Base-by-base conservation (phyloP, 2,113 vertebrate genomes). In the Phylloscopus whistleri region DNA sequence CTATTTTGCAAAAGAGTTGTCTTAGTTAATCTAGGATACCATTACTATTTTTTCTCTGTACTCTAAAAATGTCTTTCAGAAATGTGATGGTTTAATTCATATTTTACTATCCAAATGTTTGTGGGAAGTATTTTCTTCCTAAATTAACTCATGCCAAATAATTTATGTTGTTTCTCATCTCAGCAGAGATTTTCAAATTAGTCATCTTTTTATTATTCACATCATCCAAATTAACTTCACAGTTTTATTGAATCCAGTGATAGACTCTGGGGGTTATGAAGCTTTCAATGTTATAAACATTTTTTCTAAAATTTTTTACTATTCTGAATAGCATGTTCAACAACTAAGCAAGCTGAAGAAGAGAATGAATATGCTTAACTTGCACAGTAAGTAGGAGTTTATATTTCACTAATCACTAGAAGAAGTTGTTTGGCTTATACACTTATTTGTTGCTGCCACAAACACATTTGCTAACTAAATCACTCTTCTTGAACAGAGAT, bases 181-280 rank as follows among this genome's bases (percentile, higher is more conserved):
- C 27, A 1, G 43, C 41, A 87, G 70, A 95, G 81, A 87, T 53
- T 93, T 94, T 82, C 84, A 87, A 77, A 84, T 95, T 85, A 91
- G 21, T 85, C 15, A 66, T 95, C 75, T 86, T 95, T 94, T 95
- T 89, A 90, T 87, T 94, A 83, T 87, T 89, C 44, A 90, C 64
- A 83, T 84, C 8, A 88, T 86, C 72, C n/a, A 90, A 93, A 94
- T 92, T 89, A 90, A 74, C 31, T 89, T 85, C 67, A 63, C 60
- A 39, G 49, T 70, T 83, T 85, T 94, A 85, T 56, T 95, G 86
- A 93, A 91, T 79, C 11, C 35, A 84, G 7, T 62, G 60, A 90
- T 75, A 76, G 60, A 39, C 70, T 85, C 63, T 70, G 49, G 67
- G 55, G 60, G 11, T 55, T 73, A 46, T 87, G 62, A 90, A 90